Conservation (phyloP, 2,797 vertebrate species). For the Myotis planiceps region DNA sequence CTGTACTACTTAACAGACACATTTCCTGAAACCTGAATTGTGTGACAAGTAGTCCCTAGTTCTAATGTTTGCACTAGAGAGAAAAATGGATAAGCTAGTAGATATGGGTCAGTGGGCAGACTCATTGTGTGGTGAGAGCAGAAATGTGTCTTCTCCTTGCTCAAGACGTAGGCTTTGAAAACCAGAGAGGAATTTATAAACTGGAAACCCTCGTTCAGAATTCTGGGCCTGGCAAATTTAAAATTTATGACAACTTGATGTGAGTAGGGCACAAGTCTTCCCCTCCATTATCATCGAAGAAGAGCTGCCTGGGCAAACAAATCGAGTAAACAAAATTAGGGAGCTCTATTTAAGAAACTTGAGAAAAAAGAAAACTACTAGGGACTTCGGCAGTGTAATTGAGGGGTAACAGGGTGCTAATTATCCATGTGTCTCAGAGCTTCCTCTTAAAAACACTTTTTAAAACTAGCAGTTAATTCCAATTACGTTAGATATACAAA, state of each 20-base stretch:
- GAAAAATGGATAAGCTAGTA: background rate
- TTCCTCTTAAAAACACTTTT: constrained; percentile 59
- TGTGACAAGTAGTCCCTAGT: background rate
- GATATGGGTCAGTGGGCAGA: background rate
- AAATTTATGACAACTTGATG: constrained; percentile 42
- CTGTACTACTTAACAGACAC: fast-evolving
- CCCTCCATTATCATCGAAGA: constrained; percentile 34
- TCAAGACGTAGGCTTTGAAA: background rate
- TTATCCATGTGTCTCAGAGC: constrained; percentile 56
- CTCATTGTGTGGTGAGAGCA: fast-evolving
- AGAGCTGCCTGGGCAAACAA: constrained; percentile 26
- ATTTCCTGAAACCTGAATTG: background rate
- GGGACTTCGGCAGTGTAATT: constrained; percentile 67
- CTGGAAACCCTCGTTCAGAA: background rate
- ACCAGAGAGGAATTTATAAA: background rate
- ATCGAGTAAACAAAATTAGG: constrained; percentile 63
- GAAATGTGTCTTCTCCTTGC: background rate
- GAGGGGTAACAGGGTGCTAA: constrained; percentile 67
- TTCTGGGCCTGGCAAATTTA: background rate
- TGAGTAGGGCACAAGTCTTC: background rate
- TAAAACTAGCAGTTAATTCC: constrained; percentile 58
- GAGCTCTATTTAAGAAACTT: constrained; percentile 62
- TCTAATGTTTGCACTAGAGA: background rate
- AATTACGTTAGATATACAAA: constrained; percentile 45
- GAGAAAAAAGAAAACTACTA: constrained; percentile 58